Evolutionary conservation across 2,113 vertebrate species (phyloP), one percentile per base, ranked within the genome.

Genomic region (Mus spicilegus): DNA sequence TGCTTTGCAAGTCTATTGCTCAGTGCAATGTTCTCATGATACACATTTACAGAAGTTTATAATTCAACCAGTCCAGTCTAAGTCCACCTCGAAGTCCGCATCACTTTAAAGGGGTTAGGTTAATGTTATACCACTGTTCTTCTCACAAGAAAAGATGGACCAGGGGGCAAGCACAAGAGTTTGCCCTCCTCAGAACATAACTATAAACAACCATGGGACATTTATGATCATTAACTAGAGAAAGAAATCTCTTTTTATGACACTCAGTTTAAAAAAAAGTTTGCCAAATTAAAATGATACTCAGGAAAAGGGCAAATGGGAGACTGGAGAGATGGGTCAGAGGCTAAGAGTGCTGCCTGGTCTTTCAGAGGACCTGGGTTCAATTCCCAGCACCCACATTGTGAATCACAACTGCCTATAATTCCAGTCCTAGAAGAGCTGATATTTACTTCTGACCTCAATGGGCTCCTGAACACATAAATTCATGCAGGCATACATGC

Each of bases 101-200:
- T 58, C 67, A 4, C 56, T 86, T 94, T 85, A 42, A 65, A 46
- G 9, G 1, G 51, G 30, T 28, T 1, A 90, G 19, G 39, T 42
- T 89, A 69, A 73, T 42, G 81, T 73, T 63, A 90, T 9, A 94
- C 13, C 58, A 89, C 84, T 36, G 73, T 93, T 87, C 42, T 88
- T 89, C 26, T 89, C 39, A 82, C 51, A n/a, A 92, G 24, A 75
- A 89, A 93, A 89, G 36, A 81, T 91, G 88, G 90, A 77, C 80
- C 30, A 65, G 39, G 76, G 33, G 63, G 80, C 20, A 70, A 67
- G 69, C 85, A n/a, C 86, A 58, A 93, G 72, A 65, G 46, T 22
- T 84, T 91, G 75, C 22, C 54, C 36, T 69, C 54, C 20, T 39
- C 36, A 10, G 26, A 89, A 80, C 16, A 80, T 36, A 95, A 92